Conservation (phyloP, 2,113 vertebrate genomes). For the Apodemus speciosus region DNA sequence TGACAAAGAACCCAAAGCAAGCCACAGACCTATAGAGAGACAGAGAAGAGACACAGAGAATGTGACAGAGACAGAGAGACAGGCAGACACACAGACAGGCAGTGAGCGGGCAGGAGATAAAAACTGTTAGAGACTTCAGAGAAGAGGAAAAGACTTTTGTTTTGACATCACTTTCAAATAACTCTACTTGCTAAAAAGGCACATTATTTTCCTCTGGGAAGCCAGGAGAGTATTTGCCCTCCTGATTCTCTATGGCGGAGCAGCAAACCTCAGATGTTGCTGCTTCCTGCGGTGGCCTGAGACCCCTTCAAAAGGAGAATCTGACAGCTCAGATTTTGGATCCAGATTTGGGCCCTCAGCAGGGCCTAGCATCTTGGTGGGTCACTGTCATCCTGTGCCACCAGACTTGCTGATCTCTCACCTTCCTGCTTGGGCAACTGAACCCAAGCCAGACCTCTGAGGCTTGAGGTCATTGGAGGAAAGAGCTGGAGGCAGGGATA, state of each 20-base stretch:
- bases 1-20: not conserved
- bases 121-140: not conserved
- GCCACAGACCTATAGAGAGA: not conserved
- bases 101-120: not conserved
- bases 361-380: not conserved
- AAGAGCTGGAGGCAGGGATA: not conserved
- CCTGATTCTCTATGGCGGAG: constrained; percentile 30
- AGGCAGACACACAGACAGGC: not conserved
- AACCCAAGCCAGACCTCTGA: not conserved
- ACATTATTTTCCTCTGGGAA: constrained; percentile 56
- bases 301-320: constrained; percentile 21
- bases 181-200: constrained; percentile 56
- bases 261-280: constrained; percentile 37
- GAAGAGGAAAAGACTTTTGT: constrained; percentile 46
- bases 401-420: not conserved
- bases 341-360: not conserved
- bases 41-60: not conserved
- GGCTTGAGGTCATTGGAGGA: not conserved
- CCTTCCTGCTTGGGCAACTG: not conserved
- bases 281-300: not conserved
- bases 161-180: constrained; percentile 72
- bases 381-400: not conserved
- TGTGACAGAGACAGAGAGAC: not conserved
- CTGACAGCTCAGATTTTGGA: not conserved
- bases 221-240: not conserved